Conservation (phyloP, 2,113 vertebrate genomes). For the Entelurus aequoreus region DNA sequence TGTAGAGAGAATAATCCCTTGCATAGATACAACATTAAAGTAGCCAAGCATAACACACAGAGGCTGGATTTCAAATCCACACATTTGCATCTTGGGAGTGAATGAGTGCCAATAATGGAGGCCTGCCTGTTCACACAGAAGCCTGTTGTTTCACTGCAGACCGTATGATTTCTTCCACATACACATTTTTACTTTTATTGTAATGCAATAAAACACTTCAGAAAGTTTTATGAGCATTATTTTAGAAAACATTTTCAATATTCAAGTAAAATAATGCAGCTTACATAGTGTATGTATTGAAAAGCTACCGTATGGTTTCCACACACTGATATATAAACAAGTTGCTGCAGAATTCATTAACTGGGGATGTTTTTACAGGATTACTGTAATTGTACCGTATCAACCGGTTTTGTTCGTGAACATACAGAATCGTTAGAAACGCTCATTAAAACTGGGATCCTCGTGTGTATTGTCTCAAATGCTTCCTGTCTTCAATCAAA, state of each 20-base stretch:
- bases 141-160: not conserved
- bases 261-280: too few relatives aligned
- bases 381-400: conserved; percentile 17
- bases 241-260: not conserved
- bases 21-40: conserved; percentile 75
- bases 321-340: conserved; percentile 45
- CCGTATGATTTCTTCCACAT: not conserved
- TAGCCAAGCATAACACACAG: conserved; percentile 73
- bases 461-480: too few relatives aligned
- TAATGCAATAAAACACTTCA: too few relatives aligned
- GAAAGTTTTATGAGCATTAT: not conserved
- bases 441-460: conserved; percentile 62
- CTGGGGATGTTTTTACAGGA: conserved; percentile 39
- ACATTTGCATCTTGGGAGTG: conserved; percentile 69
- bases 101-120: conserved; percentile 61
- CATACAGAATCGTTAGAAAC: conserved; percentile 45
- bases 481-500: too few relatives aligned
- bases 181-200: too few relatives aligned
- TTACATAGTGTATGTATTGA: too few relatives aligned
- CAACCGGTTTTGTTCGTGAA: conserved; percentile 43
- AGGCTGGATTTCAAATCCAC: conserved; percentile 71
- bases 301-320: not conserved
- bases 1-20: conserved; percentile 73
- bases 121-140: conserved; percentile 28
- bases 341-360: conserved; percentile 46